Percentiles rank a stretch among this genome's conserved stretches.
phyloP scores from a whole-genome alignment of 2,888 invertebrate species.

The Ichneumoninae sp. region DNA sequence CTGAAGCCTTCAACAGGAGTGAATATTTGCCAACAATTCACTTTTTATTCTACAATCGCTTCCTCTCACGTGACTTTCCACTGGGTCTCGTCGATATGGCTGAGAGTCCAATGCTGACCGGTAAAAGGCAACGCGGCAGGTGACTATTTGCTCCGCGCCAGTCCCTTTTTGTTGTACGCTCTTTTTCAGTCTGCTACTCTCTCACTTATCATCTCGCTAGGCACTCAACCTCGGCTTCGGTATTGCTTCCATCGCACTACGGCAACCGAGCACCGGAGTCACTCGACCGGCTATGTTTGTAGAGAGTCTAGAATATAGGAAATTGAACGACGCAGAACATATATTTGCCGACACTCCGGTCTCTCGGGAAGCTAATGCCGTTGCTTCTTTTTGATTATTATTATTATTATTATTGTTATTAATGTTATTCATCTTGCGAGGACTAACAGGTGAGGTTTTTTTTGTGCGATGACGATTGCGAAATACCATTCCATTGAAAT shows the following conservation, averaged over 20 bases:
- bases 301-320: slow-evolving; percentile 56
- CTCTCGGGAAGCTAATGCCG: slow-evolving; percentile 16
- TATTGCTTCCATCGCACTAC: slow-evolving; percentile 19
- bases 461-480: background rate
- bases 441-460: background rate
- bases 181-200: slow-evolving; percentile 47
- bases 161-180: background rate
- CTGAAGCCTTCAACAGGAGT: slow-evolving; percentile 3
- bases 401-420: too few species aligned
- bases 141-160: slow-evolving; percentile 52
- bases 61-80: slow-evolving; percentile 44
- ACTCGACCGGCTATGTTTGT: slow-evolving; percentile 41
- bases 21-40: slow-evolving; percentile 46
- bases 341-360: slow-evolving; percentile 51
- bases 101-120: background rate
- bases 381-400: slow-evolving; percentile 11
- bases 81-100: slow-evolving; percentile 35
- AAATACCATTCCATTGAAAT: background rate
- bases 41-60: slow-evolving; percentile 22
- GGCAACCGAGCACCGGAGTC: slow-evolving; percentile 10
- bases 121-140: slow-evolving; percentile 52
- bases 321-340: slow-evolving; percentile 27
- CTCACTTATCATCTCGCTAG: slow-evolving; percentile 35
- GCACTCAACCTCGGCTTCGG: slow-evolving; percentile 16
- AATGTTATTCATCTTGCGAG: background rate